Evolutionary conservation across 2,888 invertebrate genomes (phyloP), one percentile per base, ranked within the genome.

Genomic region (Ephialtes manifestator): DNA sequence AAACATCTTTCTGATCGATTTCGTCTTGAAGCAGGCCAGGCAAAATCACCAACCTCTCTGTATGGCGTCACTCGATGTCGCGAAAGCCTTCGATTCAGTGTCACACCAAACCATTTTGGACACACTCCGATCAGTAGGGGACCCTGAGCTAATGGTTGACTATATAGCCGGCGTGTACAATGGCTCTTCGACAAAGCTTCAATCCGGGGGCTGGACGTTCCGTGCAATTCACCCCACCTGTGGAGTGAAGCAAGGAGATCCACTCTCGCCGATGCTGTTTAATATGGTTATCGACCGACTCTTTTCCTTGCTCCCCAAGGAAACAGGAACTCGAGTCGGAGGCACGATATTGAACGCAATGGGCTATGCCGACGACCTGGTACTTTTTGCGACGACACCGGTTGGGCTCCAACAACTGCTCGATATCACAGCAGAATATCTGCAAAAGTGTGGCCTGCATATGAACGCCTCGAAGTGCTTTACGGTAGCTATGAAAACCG

Each of bases 391-490:
- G 20, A 28, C 63, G 8, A 76, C 76, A 31, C 55, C 90, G 86
- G 87, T 87, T 82, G 58, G 91, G 90, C 70, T 87, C 0, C 86
- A 84, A 43, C 1, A 18, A 3, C 10, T 76, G 8, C 35, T 86
- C 0, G 60, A 86, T 48, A 15, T n/a, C 0, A n/a, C 65, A 0
- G 58, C 58, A 2, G 53, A 28, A 0, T 89, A 87, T 39, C 77
- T 92, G 8, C 4, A 3, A 7, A 28, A 10, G 0, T 87, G 89
- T 65, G 89, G 91, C n/a, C 48, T 91, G 76, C 88, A 90, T 51
- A 81, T 86, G 4, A 91, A 88, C 83, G 60, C 74, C 28, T 86
- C 35, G 55, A 94, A 93, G 88, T 89, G 90, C 83, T 83, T 87
- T 0, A 88, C 91, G 0, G 65, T 93, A 0, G 90, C 92, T 3